Evolutionary conservation across 2,113 vertebrate genomes (phyloP), one percentile per base, ranked within the genome.

Genomic region (Silurus glanis): DNA sequence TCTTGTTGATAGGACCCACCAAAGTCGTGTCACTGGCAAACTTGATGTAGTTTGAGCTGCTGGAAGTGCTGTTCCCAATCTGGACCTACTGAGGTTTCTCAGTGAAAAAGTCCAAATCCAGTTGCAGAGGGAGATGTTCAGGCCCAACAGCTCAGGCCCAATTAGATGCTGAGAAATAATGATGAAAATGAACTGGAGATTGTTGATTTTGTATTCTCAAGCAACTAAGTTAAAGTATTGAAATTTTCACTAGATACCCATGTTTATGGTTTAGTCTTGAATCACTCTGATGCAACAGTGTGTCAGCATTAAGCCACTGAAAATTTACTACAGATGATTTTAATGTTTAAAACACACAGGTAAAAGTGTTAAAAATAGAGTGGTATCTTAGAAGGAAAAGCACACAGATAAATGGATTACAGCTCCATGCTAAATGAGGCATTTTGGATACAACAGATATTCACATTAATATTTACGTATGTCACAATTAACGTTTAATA

Each of bases 221-320:
- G 75, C 7, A 7, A 28, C 13, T 9, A 12, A 17, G 53, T 10
- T 19, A 58, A 56, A 17, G 3, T 17, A 58, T 79, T 28, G n/a
- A 79, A 56, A 13, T 8, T 56, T 37, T n/a, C n/a, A 78, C n/a
- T 56, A 75, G 21, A 28, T 79, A 28, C 8, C n/a, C 75, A 28
- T 79, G n/a, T 58, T 79, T 79, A 79, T 78, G 75, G 75, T 9
- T 51, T 56, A 79, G n/a, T 53, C 53, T 79, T 79, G 28, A 13
- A 53, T 79, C 13, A 79, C n/a, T 58, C n/a, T 79, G 53, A 79
- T 79, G 53, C 37, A 79, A 79, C 75, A 79, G n/a, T 79, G 53
- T 79, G 75, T 79, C 56, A 79, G n/a, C 75, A 79, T 25, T 78
- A 25, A 55, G 56, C 51, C 75, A 56, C 51, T 78, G 75, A 25